Conservation (phyloP, 2,888 invertebrate species). For the Druceiella hillmani region DNA sequence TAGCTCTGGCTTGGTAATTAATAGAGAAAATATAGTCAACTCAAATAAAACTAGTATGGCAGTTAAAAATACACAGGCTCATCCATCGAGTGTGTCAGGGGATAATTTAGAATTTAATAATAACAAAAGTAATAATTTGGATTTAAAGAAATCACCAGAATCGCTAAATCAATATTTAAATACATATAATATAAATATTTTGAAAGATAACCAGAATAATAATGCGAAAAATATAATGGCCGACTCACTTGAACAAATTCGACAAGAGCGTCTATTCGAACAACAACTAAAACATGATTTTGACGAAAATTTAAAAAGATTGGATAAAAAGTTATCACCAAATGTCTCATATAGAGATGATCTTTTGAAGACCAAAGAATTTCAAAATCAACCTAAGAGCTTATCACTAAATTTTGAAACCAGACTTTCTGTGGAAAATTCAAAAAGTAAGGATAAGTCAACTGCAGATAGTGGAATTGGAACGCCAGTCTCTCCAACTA, state of each 20-base stretch:
- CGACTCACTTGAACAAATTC: constrained; percentile 56
- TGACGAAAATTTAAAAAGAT: constrained; percentile 40
- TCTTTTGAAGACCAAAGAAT: constrained; percentile 24
- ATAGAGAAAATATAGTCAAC: too few species aligned
- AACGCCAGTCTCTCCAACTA: constrained; percentile 53
- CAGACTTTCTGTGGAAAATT: constrained; percentile 17
- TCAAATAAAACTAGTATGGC: constrained; percentile 1
- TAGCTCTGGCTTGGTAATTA: constrained; percentile 39
- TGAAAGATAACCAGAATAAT: constrained; percentile 4
- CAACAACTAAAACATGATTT: constrained; percentile 45
- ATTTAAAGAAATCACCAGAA: too few species aligned
- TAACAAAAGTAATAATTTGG: too few species aligned
- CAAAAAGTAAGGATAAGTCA: constrained; percentile 17
- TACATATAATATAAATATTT: too few species aligned
- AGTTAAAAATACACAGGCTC: background rate
- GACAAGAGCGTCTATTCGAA: constrained; percentile 55
- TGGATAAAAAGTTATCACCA: constrained; percentile 34
- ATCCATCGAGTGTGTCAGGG: too few species aligned
- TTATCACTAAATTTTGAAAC: constrained; percentile 40
- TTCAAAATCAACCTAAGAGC: constrained; percentile 26
- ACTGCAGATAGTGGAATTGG: constrained; percentile 59
- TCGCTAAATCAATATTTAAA: too few species aligned
- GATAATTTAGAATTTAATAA: too few species aligned
- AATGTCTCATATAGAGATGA: constrained; percentile 34
- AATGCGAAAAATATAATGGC: constrained; percentile 10